Evolutionary conservation across 2,113 vertebrate genomes (phyloP), one percentile per base, ranked within the genome.

Genomic region (Leucoraja erinaceus): DNA sequence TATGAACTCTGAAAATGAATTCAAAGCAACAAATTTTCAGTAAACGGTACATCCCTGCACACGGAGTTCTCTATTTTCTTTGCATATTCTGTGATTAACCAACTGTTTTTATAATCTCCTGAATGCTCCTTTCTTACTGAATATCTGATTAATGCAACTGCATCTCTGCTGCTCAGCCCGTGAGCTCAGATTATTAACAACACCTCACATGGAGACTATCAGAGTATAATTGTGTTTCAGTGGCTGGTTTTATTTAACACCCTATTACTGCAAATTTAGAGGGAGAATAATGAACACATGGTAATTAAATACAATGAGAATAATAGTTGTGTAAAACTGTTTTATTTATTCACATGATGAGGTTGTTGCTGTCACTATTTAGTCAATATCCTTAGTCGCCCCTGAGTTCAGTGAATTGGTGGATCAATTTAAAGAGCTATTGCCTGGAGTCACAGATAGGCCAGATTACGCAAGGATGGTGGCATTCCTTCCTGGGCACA

Each of bases 171-270:
- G n/a, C 33, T 90, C 84, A 16, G 86, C 11, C 86, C 63, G 31
- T 33, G 63, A 70, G 86, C 86, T 90, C 86, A 90, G 59, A 68
- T 90, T 90, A 90, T 38, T 66, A 83, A 31, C 86, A 68, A 68
- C 68, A 33, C 86, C 33, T 90, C 63, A 68, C 66, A 38, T 14
- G 68, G 86, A 70, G 63, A 70, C 86, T 20, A 90, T 68, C 63
- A 68, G 86, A 90, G 68, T 90, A 31, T 66, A 90, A 84, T 84
- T 84, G 81, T 28, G 18, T 90, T 90, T 90, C 86, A 68, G 63
- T 22, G 31, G 86, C 31, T 90, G 86, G 31, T 38, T 38, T 90
- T 90, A 68, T 68, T 90, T 68, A 90, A 90, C 9, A 70, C n/a
- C 20, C 16, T 90, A 70, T 70, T 68, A 66, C 86, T 70, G 63